Evolutionary conservation across 2,888 invertebrate genomes (phyloP).

Genomic region (Conomelus anceps): DNA sequence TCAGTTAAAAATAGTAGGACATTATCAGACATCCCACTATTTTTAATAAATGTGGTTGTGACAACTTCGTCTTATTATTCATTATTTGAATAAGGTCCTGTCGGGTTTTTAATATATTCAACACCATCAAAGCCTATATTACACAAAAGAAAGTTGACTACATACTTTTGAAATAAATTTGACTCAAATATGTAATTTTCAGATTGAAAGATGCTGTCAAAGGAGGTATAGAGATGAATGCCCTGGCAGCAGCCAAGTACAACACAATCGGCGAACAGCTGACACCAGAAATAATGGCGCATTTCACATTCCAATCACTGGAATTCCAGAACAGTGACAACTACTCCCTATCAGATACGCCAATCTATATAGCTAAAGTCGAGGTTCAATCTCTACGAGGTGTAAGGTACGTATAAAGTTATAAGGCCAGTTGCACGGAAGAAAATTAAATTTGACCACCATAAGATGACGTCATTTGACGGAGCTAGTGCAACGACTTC

Average conservation of each 20-base stretch:
- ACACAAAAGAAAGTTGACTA: not conserved
- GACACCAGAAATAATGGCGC: conserved; percentile 37
- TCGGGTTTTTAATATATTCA: no score
- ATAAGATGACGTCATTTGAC: no score
- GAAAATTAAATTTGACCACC: no score
- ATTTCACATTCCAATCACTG: conserved; percentile 39
- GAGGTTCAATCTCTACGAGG: not conserved
- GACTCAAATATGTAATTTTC: conserved; percentile 27
- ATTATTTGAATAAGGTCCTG: no score
- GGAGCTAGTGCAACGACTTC: no score
- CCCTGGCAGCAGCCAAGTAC: conserved; percentile 42
- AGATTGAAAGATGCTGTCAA: conserved; percentile 39
- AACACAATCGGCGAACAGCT: conserved; percentile 37
- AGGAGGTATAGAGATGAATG: conserved; percentile 40
- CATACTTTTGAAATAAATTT: not conserved
- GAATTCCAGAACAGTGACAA: conserved; percentile 37
- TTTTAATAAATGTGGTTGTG: no score
- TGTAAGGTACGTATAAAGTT: not conserved
- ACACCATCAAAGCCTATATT: no score
- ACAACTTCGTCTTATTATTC: no score
- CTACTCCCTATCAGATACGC: conserved; percentile 30
- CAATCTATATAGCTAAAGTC: conserved; percentile 19
- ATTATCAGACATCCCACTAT: no score
- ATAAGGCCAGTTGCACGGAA: no score
- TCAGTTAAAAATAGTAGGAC: no score